Evolutionary conservation across 2,797 vertebrate species (phyloP).

Genomic region (Falco biarmicus): DNA sequence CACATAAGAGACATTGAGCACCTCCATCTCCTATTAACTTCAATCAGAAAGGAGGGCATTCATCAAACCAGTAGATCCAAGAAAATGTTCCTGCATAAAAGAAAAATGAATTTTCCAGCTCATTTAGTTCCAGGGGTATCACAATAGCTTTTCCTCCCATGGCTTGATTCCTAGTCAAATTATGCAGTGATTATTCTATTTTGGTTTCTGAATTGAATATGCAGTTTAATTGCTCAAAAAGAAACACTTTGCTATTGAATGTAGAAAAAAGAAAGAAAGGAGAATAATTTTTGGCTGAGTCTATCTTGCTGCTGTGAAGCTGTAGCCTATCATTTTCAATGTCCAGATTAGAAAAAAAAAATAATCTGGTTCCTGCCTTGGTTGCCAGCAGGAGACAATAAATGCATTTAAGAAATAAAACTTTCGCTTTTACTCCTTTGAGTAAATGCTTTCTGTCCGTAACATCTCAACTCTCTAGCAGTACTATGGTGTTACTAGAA

Average conservation of each 20-base stretch:
- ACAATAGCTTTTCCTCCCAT: conserved; percentile 31
- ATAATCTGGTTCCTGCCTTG: background rate
- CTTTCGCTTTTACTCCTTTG: background rate
- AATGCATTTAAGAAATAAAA: background rate
- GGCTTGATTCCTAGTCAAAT: conserved; percentile 44
- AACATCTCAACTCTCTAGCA: background rate
- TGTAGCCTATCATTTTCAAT: background rate
- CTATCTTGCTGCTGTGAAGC: background rate
- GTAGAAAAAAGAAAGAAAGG: background rate
- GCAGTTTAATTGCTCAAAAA: conserved; percentile 50
- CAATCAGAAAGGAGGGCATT: conserved; percentile 17
- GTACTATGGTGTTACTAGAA: background rate
- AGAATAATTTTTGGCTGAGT: conserved; percentile 14
- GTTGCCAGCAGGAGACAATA: background rate
- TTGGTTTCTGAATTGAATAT: conserved; percentile 37
- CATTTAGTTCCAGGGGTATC: conserved; percentile 24
- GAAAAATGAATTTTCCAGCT: conserved; percentile 19
- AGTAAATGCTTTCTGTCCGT: background rate
- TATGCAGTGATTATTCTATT: conserved; percentile 61
- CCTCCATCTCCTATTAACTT: background rate
- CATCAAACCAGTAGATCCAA: conserved; percentile 2
- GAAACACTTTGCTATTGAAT: conserved; percentile 29
- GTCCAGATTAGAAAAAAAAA: background rate
- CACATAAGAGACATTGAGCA: background rate
- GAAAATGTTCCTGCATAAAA: conserved; percentile 1